Conservation (phyloP, 2,888 invertebrate species). For the Endomychus coccineus region DNA sequence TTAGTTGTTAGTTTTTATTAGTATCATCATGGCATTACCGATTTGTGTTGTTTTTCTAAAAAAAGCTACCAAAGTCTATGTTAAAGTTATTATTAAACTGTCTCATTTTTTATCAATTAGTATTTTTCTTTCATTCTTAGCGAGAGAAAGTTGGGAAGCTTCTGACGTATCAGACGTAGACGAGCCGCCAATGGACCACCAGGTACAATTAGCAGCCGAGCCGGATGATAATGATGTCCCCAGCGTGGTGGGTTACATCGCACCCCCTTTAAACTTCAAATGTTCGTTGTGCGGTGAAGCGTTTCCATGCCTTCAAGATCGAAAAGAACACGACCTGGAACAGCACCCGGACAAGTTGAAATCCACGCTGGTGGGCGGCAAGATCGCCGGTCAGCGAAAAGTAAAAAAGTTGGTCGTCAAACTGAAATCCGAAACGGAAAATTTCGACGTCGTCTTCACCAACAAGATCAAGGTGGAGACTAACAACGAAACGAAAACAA, state of each 20-base stretch:
- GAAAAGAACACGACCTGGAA: slow-evolving; percentile 54
- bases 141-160: slow-evolving; percentile 60
- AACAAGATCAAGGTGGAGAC: slow-evolving; percentile 36
- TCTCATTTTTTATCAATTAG: too few species aligned
- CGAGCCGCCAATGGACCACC: slow-evolving; percentile 14
- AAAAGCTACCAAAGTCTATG: too few species aligned
- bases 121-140: too few species aligned
- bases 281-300: slow-evolving; percentile 54
- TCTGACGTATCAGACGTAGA: slow-evolving; percentile 58
- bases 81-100: too few species aligned
- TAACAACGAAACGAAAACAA: slow-evolving; percentile 33
- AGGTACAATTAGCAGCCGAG: slow-evolving; percentile 10
- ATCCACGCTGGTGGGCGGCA: slow-evolving; percentile 29
- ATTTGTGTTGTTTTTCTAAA: too few species aligned
- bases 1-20: too few species aligned
- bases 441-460: slow-evolving; percentile 42
- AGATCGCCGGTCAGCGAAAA: slow-evolving; percentile 33
- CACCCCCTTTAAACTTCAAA: slow-evolving; percentile 46
- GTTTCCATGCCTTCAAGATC: slow-evolving; percentile 55
- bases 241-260: slow-evolving; percentile 36
- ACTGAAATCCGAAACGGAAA: slow-evolving; percentile 33
- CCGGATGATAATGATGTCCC: slow-evolving; percentile 30
- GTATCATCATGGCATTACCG: too few species aligned
- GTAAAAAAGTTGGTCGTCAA: slow-evolving; percentile 36
- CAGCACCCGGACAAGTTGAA: slow-evolving; percentile 43